Conservation (phyloP, 2,113 vertebrate species). For the Microcebus tavaratra region DNA sequence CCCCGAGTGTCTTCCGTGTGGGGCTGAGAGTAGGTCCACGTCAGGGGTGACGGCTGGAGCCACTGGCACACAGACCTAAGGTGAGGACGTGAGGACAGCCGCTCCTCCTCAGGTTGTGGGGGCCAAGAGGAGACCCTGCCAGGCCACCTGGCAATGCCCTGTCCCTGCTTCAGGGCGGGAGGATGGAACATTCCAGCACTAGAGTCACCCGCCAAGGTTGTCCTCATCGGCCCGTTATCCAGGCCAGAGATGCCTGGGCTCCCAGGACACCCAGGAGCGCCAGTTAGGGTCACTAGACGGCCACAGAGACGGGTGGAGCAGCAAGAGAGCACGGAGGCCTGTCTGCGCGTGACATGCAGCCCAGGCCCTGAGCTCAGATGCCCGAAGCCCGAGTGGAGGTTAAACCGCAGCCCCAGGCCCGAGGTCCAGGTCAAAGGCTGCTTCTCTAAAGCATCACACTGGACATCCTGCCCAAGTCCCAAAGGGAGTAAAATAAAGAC, state of each 20-base stretch:
- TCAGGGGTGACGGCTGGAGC: neutral
- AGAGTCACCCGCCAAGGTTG: no score
- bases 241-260: neutral
- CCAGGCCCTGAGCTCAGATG: no score
- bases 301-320: neutral
- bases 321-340: neutral
- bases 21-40: no score
- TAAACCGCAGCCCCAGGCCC: neutral
- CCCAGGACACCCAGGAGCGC: neutral
- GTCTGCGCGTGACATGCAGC: neutral
- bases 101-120: neutral
- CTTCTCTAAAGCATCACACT: neutral
- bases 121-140: neutral
- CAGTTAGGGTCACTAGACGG: neutral
- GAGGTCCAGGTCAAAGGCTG: neutral
- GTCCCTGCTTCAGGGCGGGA: neutral
- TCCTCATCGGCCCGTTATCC: neutral
- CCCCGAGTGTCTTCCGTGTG: neutral
- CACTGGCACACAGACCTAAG: neutral
- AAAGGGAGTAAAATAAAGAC: neutral
- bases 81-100: fast-evolving
- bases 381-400: neutral
- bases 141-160: neutral
- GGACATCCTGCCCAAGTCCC: neutral
- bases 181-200: neutral